Evolutionary conservation across 2,113 vertebrate species (phyloP), one percentile per base, ranked within the genome.

Genomic region (Fregetta grallaria): DNA sequence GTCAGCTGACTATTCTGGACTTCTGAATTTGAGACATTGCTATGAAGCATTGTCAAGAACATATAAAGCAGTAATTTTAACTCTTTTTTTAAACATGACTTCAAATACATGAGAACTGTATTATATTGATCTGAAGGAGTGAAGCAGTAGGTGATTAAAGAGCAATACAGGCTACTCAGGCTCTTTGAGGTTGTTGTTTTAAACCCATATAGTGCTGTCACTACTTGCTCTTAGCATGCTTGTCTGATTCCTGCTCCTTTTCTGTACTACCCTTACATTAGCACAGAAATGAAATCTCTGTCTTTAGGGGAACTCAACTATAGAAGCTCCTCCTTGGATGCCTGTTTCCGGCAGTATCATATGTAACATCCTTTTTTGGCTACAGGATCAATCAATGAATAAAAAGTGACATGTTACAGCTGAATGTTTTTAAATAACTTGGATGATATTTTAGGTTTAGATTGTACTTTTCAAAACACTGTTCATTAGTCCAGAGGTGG

Each of bases 101-200:
- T 71, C 20, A 38, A 2, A 29, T n/a, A 22, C 1, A 0, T 21
- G 16, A 44, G 50, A 45, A 76, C 56, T 0, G 0, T 27, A 27
- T 53, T 63, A 22, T n/a, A 45, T 70, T 75, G 42, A 52, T 58
- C 29, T 58, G 42, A 75, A 85, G 27, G 22, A 18, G 6, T 78
- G 18, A 79, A 89, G 23, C 26, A 61, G 21, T 78, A 83, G 26
- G n/a, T 55, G 36, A 68, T 67, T 56, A 55, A 56, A 73, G 78
- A 49, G n/a, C 30, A 56, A 30, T 58, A 26, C 34, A 70, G 29
- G 27, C 36, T 63, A 13, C 22, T 55, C 23, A 5, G 14, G 11
- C 34, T 79, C 53, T 50, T 56, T 45, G 27, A 63, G 16, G 7
- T 45, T 13, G 47, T 68, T 81, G 67, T 56, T 93, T 79, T 49